Percentiles rank a stretch among this genome's conserved stretches.
phyloP scores from a whole-genome alignment of 92 coral and sea anemone species.

The Zoanthus gigantus region DNA sequence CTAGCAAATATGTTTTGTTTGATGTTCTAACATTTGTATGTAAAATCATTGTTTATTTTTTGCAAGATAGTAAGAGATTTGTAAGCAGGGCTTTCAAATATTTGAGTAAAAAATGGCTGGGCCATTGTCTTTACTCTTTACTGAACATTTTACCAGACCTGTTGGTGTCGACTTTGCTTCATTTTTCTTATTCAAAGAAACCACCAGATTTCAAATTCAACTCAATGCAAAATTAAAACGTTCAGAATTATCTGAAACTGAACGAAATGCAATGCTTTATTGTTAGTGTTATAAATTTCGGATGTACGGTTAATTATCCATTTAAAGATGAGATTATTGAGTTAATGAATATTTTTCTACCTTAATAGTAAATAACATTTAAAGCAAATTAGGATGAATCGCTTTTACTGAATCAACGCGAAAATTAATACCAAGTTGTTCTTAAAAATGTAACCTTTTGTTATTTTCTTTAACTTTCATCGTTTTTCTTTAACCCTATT shows the following conservation, averaged over 20 bases:
- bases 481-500: not conserved
- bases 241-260: not conserved
- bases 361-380: constrained; percentile 19
- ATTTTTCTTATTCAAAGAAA: not conserved
- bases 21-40: not conserved
- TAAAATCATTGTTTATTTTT: not conserved
- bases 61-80: constrained; percentile 1
- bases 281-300: constrained; percentile 11
- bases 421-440: not conserved
- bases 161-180: not conserved
- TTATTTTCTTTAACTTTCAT: not conserved
- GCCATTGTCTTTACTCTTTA: not conserved
- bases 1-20: not conserved
- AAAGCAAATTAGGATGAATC: not conserved
- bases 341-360: not conserved
- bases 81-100: constrained; percentile 10
- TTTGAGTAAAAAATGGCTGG: constrained; percentile 9
- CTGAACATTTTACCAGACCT: not conserved
- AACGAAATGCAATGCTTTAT: not conserved
- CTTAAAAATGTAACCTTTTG: not conserved
- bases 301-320: not conserved
- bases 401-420: not conserved
- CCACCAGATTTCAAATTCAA: not conserved
- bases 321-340: not conserved
- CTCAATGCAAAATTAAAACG: not conserved